A percentile compares a stretch with the other conserved stretches of the same genome.
phyloP scores from a whole-genome alignment of 2,888 invertebrate genomes.

The Sinohyriopsis cumingii region DNA sequence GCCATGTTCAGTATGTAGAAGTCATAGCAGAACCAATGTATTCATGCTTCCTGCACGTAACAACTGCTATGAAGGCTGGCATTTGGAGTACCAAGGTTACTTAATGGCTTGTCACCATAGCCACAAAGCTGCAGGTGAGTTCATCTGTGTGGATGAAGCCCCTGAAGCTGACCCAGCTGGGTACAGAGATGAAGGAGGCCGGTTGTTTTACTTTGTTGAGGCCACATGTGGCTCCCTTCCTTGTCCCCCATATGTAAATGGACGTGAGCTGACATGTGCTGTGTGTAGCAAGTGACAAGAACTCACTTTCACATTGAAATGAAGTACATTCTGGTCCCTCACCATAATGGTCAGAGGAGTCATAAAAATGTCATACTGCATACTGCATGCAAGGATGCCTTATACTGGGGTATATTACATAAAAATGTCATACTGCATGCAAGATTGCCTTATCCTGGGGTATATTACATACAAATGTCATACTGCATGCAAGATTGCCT shows the following conservation, averaged over 20 bases:
- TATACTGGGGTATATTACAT: no score
- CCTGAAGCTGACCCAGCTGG: conserved; percentile 33
- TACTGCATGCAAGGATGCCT: no score
- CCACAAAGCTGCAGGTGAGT: conserved; percentile 14
- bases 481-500: no score
- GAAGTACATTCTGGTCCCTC: no score
- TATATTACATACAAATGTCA: no score
- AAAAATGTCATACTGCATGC: no score
- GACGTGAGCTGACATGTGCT: conserved; percentile 29
- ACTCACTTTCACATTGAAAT: no score
- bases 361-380: no score
- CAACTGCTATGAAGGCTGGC: conserved; percentile 34
- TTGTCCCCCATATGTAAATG: conserved; percentile 31
- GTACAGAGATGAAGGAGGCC: conserved; percentile 20
- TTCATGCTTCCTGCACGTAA: conserved; percentile 36
- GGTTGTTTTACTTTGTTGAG: conserved; percentile 26
- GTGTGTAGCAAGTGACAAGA: conserved; percentile 31
- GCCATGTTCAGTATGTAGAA: conserved; percentile 40
- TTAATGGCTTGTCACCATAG: conserved; percentile 20
- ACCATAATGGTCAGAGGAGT: no score
- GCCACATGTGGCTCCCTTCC: conserved; percentile 35
- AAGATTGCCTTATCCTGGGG: no score
- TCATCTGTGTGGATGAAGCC: conserved; percentile 30
- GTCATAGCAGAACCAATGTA: conserved; percentile 3
- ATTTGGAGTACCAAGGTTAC: conserved; percentile 35